Evolutionary conservation across 2,797 vertebrate genomes (phyloP).

Genomic region (Borostomias antarcticus): DNA sequence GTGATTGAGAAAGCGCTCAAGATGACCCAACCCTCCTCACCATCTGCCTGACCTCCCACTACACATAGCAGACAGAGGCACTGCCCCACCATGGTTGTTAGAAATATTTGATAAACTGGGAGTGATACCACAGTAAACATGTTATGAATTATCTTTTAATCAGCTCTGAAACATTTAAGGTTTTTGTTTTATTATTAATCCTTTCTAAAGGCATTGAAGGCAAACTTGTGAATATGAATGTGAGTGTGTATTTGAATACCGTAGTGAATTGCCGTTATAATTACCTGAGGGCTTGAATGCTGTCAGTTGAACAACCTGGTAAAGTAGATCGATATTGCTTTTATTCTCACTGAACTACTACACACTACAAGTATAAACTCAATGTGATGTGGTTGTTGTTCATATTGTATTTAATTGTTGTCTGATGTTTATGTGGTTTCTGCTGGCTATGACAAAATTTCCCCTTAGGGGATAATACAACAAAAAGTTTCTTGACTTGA

Average conservation of each 20-base stretch:
- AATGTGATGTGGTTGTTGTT: too few species aligned
- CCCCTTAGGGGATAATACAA: too few species aligned
- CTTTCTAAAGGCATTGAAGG: not conserved
- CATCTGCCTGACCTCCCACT: constrained; percentile 61
- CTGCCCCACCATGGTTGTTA: constrained; percentile 18
- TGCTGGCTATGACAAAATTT: too few species aligned
- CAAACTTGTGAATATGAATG: not conserved
- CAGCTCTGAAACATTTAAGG: not conserved
- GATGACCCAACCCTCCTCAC: constrained; percentile 55
- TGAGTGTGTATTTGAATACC: not conserved
- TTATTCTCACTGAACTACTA: too few species aligned
- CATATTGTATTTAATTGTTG: too few species aligned
- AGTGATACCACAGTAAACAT: too few species aligned
- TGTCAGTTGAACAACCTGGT: constrained; percentile 78
- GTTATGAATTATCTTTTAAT: too few species aligned
- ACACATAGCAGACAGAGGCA: constrained; percentile 48
- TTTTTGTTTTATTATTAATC: not conserved
- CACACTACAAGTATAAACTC: too few species aligned
- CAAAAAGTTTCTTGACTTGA: too few species aligned
- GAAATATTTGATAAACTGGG: not conserved
- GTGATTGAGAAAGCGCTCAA: constrained; percentile 46
- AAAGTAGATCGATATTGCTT: not conserved
- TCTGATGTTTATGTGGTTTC: too few species aligned
- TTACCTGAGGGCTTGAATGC: constrained; percentile 81
- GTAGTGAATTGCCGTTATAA: not conserved